Conservation (phyloP, 2,888 invertebrate genomes). For the Chrysopilus asiliformis region DNA sequence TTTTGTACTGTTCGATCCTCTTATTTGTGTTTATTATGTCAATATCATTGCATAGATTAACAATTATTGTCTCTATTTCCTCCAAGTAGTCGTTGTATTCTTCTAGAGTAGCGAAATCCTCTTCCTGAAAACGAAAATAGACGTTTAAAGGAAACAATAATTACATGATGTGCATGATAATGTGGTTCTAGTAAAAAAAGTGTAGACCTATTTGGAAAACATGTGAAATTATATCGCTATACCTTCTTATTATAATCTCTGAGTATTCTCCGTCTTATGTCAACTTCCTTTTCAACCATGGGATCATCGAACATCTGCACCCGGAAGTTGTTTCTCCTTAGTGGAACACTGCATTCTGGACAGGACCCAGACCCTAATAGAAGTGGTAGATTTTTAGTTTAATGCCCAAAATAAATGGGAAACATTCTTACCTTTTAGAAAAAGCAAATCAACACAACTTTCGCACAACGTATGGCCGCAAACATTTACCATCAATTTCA, state of each 20-base stretch:
- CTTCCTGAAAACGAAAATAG: conserved; percentile 40
- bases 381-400: background rate
- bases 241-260: conserved; percentile 82
- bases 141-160: background rate
- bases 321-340: conserved; percentile 80
- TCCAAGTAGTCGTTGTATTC: conserved; percentile 97
- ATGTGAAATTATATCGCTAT: background rate
- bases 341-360: conserved; percentile 80
- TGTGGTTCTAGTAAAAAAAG: background rate
- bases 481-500: conserved; percentile 95
- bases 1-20: conserved; percentile 80
- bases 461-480: conserved; percentile 98
- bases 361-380: conserved; percentile 77
- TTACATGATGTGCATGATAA: background rate
- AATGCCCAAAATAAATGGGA: background rate
- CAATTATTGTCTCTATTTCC: conserved; percentile 83
- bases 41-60: conserved; percentile 78
- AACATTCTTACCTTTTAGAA: conserved; percentile 67
- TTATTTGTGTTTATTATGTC: conserved; percentile 81
- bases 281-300: conserved; percentile 92
- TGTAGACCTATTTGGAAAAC: background rate
- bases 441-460: conserved; percentile 90
- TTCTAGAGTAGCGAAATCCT: conserved; percentile 69
- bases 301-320: conserved; percentile 95
- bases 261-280: conserved; percentile 77